Evolutionary conservation across 2,797 vertebrate genomes (phyloP).

Genomic region (Gymnoscopelus microlampas): DNA sequence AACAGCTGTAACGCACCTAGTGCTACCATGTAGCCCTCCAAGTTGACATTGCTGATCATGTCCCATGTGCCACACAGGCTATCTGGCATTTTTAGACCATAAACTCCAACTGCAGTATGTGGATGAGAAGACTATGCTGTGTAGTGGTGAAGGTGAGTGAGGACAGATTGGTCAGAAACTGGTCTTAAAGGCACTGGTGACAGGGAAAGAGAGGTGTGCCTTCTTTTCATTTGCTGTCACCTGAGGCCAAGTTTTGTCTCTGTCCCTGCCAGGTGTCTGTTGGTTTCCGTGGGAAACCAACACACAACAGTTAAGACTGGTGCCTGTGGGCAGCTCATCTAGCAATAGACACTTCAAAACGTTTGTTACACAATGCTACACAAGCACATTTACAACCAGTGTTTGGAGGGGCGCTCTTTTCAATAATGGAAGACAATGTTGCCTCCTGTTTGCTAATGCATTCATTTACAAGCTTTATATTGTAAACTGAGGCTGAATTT

Average conservation of each 20-base stretch:
- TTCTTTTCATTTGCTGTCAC: constrained; percentile 22
- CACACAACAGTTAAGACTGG: constrained; percentile 51
- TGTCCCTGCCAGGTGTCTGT: background rate
- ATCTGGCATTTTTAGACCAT: constrained; percentile 75
- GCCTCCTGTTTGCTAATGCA: background rate
- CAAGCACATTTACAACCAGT: background rate
- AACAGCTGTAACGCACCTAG: constrained; percentile 80
- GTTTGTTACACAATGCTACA: background rate
- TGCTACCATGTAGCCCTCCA: constrained; percentile 87
- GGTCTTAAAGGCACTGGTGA: background rate
- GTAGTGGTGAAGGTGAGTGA: background rate
- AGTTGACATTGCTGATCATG: constrained; percentile 86
- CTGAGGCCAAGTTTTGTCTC: constrained; percentile 12
- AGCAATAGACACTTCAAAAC: background rate
- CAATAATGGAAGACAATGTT: no score
- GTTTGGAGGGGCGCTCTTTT: background rate
- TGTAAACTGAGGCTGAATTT: background rate
- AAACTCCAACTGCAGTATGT: background rate
- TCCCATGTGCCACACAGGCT: constrained; percentile 89
- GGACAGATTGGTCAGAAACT: background rate
- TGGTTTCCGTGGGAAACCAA: background rate
- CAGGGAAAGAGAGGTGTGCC: constrained; percentile 20
- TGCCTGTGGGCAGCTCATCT: constrained; percentile 14
- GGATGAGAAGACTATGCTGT: background rate
- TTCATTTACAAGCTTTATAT: background rate